Evolutionary conservation across 2,113 vertebrate species (phyloP).

Genomic region (Stictonetta naevosa): DNA sequence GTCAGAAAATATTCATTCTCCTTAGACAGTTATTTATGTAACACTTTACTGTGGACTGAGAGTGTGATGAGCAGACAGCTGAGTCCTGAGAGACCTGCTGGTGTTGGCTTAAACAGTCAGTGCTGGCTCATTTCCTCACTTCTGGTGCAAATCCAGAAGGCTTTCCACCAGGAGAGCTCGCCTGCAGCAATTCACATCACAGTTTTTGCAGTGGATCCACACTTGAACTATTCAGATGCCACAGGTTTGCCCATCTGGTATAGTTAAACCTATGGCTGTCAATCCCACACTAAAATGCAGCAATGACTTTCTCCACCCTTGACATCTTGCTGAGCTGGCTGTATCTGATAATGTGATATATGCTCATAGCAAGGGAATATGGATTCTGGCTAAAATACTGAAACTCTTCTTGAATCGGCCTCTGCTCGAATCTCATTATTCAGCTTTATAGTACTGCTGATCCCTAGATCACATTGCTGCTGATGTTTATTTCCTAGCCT

Average conservation of each 20-base stretch:
- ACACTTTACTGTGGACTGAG: neutral
- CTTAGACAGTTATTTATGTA: conserved; percentile 47
- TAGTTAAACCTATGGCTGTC: conserved; percentile 26
- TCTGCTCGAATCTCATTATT: conserved; percentile 15
- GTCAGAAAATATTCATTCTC: neutral
- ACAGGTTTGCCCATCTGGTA: conserved; percentile 67
- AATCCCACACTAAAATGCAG: neutral
- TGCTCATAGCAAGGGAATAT: conserved; percentile 18
- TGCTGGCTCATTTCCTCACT: conserved; percentile 51
- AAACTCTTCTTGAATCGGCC: neutral
- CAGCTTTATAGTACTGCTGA: conserved; percentile 3
- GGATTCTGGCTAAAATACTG: neutral
- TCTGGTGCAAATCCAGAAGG: conserved; percentile 66
- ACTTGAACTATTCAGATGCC: conserved; percentile 38
- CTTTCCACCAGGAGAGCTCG: conserved; percentile 66
- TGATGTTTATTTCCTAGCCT: conserved; percentile 4
- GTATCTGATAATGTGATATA: neutral
- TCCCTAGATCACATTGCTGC: neutral
- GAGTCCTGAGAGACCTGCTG: conserved; percentile 64
- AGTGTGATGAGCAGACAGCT: conserved; percentile 41
- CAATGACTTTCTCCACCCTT: conserved; percentile 67
- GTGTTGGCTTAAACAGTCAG: conserved; percentile 36
- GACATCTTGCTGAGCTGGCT: conserved; percentile 53
- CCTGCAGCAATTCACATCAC: conserved; percentile 24
- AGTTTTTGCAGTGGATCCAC: conserved; percentile 1